These are phyloP conservation scores for Cheirogaleus major DNA, from an alignment of 2,797 vertebrate species.

Conservation along the genomic window DNA sequence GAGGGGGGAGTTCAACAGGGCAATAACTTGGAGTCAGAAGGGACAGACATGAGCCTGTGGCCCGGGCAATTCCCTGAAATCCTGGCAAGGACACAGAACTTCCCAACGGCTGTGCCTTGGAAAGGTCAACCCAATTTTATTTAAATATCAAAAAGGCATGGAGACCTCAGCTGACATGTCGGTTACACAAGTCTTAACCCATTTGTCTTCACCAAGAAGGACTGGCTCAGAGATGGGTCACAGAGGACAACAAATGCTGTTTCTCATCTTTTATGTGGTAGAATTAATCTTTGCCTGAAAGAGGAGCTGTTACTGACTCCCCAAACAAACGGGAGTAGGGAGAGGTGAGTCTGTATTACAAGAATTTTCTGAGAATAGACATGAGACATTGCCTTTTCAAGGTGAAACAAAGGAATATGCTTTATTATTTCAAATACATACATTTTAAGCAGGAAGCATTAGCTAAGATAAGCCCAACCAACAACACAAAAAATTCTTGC, in stretches of 20 bases:
- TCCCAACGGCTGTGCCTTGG: neutral
- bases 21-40: neutral
- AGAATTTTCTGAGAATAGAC: slow-evolving; percentile 2
- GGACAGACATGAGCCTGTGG: neutral
- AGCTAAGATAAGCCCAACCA: neutral
- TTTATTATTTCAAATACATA: neutral
- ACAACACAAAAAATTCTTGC: neutral
- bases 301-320: neutral
- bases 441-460: neutral
- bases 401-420: neutral
- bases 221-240: neutral
- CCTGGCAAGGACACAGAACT: neutral
- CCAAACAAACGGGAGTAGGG: neutral
- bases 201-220: neutral
- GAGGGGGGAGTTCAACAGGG: neutral
- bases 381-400: neutral
- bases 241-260: neutral
- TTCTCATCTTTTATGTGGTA: neutral
- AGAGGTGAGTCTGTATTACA: neutral
- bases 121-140: slow-evolving; percentile 1
- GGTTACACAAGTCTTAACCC: neutral
- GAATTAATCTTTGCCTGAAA: neutral
- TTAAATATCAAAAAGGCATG: neutral
- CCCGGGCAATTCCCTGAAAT: neutral
- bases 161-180: neutral